Evolutionary conservation across 2,113 vertebrate species (phyloP).

Genomic region (Heteronetta atricapilla): DNA sequence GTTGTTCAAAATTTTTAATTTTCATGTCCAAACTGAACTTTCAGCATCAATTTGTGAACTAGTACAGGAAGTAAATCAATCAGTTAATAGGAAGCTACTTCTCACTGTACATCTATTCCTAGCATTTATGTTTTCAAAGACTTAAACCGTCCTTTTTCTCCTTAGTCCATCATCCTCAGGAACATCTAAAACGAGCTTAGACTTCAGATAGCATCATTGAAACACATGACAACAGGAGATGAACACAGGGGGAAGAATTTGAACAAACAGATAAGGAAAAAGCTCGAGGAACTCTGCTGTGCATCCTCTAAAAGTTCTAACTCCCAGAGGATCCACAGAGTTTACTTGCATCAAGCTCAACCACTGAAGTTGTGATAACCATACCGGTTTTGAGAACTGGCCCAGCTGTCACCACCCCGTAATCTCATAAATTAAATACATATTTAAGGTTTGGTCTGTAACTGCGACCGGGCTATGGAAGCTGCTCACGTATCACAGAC

Average conservation of each 20-base stretch:
- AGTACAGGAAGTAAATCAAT: not conserved
- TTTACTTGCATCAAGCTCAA: not conserved
- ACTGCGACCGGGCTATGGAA: constrained; percentile 75
- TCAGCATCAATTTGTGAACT: not conserved
- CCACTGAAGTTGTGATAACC: fast-evolving
- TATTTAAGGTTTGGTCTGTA: not conserved
- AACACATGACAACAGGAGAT: not conserved
- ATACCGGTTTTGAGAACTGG: not conserved
- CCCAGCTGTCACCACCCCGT: not conserved
- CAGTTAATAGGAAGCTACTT: not conserved
- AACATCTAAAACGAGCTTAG: not conserved
- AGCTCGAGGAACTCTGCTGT: not conserved
- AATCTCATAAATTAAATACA: fast-evolving
- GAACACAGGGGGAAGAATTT: not conserved
- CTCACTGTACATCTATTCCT: not conserved
- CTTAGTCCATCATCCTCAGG: not conserved
- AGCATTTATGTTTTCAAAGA: not conserved
- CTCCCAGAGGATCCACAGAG: not conserved
- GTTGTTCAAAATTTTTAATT: not conserved
- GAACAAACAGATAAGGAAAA: not conserved
- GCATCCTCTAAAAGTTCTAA: not conserved
- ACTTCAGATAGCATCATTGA: not conserved
- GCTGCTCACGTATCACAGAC: constrained; percentile 50
- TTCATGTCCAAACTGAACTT: not conserved
- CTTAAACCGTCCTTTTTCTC: not conserved